Evolutionary conservation across 53 echinoderm and acorn worm genomes (phyloP).

Genomic region (Henricia sp.): DNA sequence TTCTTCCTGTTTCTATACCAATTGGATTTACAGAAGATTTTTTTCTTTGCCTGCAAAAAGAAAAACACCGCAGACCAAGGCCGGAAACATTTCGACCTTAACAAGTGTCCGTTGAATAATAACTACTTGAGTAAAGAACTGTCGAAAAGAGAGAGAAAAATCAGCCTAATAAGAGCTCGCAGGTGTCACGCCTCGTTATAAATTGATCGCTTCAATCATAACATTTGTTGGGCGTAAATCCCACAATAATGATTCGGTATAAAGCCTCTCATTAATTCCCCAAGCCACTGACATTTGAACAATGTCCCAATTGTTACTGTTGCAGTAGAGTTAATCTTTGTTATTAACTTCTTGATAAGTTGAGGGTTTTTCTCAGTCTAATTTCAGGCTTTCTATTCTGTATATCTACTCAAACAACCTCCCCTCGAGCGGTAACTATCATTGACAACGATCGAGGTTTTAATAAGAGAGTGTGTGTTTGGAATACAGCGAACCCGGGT

Average conservation of each 20-base stretch:
- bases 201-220: conserved; percentile 34
- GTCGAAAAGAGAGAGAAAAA: too few relatives aligned
- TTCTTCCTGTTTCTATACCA: too few relatives aligned
- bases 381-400: not conserved
- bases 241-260: not conserved
- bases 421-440: conserved; percentile 10
- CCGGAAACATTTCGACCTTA: too few relatives aligned
- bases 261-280: conserved; percentile 44
- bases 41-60: too few relatives aligned
- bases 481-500: too few relatives aligned
- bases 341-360: conserved; percentile 29
- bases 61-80: too few relatives aligned
- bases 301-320: conserved; percentile 8
- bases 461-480: too few relatives aligned
- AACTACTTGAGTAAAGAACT: too few relatives aligned
- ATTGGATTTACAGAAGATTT: too few relatives aligned
- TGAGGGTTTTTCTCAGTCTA: not conserved
- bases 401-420: not conserved
- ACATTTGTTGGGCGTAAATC: conserved; percentile 12
- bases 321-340: conserved; percentile 30
- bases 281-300: conserved; percentile 38
- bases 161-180: too few relatives aligned
- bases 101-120: too few relatives aligned
- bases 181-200: conserved; percentile 36
- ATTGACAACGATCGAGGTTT: not conserved